Conservation (phyloP, 2,113 vertebrate species). For the Bubo blakistoni region DNA sequence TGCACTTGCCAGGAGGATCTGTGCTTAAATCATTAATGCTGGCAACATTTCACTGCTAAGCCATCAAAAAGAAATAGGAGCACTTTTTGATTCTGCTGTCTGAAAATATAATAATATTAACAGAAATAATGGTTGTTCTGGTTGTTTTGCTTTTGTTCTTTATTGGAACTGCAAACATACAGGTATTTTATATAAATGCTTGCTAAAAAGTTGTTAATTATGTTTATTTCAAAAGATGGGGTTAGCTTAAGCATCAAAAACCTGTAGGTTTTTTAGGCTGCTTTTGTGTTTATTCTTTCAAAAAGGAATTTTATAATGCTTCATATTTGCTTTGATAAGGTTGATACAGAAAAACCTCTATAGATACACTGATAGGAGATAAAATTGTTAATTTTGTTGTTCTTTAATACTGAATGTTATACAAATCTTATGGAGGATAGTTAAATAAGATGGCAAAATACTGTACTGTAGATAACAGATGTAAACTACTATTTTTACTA, state of each 20-base stretch:
- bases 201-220: background rate
- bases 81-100: constrained; percentile 64
- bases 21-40: constrained; percentile 93
- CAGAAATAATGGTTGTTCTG: constrained; percentile 63
- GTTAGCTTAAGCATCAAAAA: background rate
- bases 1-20: constrained; percentile 83
- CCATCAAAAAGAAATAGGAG: constrained; percentile 63
- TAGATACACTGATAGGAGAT: background rate
- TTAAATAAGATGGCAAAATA: background rate
- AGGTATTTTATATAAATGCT: constrained; percentile 70
- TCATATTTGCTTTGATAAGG: background rate
- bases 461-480: background rate
- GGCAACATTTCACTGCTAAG: constrained; percentile 75
- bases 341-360: background rate
- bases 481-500: background rate
- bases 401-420: constrained; percentile 17
- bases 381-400: constrained; percentile 14
- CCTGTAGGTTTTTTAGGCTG: background rate
- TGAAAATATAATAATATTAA: constrained; percentile 61
- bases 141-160: constrained; percentile 67
- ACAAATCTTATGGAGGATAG: background rate
- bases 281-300: background rate
- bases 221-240: background rate
- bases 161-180: constrained; percentile 68
- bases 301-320: background rate